A percentile compares a stretch with the other conserved stretches of the same genome.
Conservation (phyloP, 2,888 invertebrate genomes). For the Crioceris asparagi region DNA sequence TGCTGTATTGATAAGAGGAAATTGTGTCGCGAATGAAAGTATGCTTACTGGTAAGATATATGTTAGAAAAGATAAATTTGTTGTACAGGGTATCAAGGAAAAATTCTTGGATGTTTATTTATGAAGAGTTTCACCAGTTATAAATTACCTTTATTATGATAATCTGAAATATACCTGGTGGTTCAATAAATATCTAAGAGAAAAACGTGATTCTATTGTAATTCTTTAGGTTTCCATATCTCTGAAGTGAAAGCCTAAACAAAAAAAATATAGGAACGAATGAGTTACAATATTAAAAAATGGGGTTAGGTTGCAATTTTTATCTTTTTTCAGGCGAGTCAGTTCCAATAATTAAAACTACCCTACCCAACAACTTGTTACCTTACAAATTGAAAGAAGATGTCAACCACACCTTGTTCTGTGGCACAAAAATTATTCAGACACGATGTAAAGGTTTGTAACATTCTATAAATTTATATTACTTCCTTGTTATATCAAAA, state of each 20-base stretch:
- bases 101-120: too few species aligned
- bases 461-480: not conserved
- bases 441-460: constrained; percentile 51
- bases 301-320: too few species aligned
- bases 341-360: constrained; percentile 62
- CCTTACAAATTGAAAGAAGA: constrained; percentile 75
- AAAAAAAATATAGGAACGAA: too few species aligned
- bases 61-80: not conserved
- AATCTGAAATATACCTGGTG: too few species aligned
- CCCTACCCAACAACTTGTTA: constrained; percentile 54
- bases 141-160: too few species aligned
- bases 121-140: too few species aligned
- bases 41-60: constrained; percentile 72
- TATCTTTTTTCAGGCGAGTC: constrained; percentile 26
- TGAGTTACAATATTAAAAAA: too few species aligned
- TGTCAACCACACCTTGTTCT: constrained; percentile 75
- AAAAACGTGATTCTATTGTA: too few species aligned
- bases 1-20: constrained; percentile 74
- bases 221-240: too few species aligned
- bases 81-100: too few species aligned
- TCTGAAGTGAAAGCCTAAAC: too few species aligned
- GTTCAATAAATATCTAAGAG: too few species aligned
- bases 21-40: constrained; percentile 87
- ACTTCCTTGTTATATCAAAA: not conserved
- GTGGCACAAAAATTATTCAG: constrained; percentile 85